Percentiles rank a stretch among this genome's conserved stretches.
These are phyloP conservation scores for Orthosia incerta DNA, from an alignment of 2,888 invertebrate species.

Conservation along the genomic window DNA sequence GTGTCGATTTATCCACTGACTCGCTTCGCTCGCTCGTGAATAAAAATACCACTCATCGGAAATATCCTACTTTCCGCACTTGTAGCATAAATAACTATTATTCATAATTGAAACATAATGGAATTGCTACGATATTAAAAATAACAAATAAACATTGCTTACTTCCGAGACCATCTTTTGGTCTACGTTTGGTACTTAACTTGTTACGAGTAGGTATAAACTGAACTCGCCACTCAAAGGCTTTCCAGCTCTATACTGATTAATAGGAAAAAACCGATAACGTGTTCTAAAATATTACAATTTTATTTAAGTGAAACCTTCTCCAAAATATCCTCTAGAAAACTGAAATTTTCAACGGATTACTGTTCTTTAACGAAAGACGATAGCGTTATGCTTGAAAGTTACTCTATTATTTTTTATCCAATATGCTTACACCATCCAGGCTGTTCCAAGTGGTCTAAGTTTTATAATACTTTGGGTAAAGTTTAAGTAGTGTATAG, in stretches of 20 bases:
- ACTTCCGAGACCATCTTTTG: background rate
- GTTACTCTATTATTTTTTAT: background rate
- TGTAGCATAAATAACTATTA: no score
- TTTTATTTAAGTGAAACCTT: conserved; percentile 14
- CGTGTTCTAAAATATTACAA: conserved; percentile 7
- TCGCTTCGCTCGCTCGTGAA: no score
- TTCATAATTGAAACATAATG: background rate
- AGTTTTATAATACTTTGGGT: background rate
- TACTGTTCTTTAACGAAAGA: conserved; percentile 25
- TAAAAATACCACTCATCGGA: no score
- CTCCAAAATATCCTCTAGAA: background rate
- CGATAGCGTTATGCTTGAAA: conserved; percentile 4
- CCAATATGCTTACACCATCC: background rate
- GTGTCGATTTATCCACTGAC: no score
- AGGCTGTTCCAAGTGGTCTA: conserved; percentile 3
- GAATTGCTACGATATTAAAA: background rate
- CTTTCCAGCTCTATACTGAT: background rate
- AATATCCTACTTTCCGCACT: no score
- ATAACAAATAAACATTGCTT: background rate
- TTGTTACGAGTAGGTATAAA: background rate
- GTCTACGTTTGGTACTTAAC: conserved; percentile 1
- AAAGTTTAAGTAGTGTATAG: conserved; percentile 6
- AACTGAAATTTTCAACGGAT: conserved; percentile 15
- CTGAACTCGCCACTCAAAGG: background rate
- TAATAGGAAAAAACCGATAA: background rate